Evolutionary conservation across 2,888 invertebrate genomes (phyloP).

Genomic region (Hypsopygia costalis): DNA sequence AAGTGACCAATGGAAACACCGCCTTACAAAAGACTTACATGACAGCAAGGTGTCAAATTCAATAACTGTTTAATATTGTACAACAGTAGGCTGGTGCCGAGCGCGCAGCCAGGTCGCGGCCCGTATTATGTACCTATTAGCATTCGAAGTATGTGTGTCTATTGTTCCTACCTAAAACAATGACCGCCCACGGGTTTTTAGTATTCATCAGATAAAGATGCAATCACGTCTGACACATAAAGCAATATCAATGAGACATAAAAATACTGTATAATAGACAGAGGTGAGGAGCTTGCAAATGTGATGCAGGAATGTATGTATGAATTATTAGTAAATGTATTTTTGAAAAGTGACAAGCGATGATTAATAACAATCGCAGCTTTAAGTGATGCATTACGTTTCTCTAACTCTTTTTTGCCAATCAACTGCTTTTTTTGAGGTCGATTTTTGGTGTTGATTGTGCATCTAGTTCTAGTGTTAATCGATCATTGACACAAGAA

Average conservation of each 20-base stretch:
- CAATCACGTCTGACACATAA: conserved; percentile 51
- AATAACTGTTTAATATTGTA: background rate
- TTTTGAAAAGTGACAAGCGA: background rate
- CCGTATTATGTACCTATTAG: conserved; percentile 43
- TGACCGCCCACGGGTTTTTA: conserved; percentile 54
- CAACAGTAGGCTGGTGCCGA: conserved; percentile 16
- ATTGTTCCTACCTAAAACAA: conserved; percentile 65
- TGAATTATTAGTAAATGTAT: background rate
- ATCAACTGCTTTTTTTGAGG: too few relatives aligned
- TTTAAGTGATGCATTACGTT: too few relatives aligned
- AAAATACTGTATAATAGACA: conserved; percentile 16
- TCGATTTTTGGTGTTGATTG: too few relatives aligned
- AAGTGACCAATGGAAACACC: too few relatives aligned
- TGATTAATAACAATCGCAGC: background rate
- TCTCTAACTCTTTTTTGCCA: too few relatives aligned
- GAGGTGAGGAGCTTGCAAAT: background rate
- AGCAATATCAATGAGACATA: conserved; percentile 44
- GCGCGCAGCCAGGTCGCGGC: conserved; percentile 27
- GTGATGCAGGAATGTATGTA: background rate
- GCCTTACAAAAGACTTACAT: background rate
- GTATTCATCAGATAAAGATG: conserved; percentile 49
- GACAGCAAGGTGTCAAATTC: conserved; percentile 13
- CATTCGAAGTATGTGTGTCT: conserved; percentile 54
- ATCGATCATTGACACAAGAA: too few relatives aligned
- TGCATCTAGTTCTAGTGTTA: too few relatives aligned